A percentile compares a stretch with the other conserved stretches of the same genome.
phyloP scores from a whole-genome alignment of 2,888 invertebrate species.

The Lymantria dispar region DNA sequence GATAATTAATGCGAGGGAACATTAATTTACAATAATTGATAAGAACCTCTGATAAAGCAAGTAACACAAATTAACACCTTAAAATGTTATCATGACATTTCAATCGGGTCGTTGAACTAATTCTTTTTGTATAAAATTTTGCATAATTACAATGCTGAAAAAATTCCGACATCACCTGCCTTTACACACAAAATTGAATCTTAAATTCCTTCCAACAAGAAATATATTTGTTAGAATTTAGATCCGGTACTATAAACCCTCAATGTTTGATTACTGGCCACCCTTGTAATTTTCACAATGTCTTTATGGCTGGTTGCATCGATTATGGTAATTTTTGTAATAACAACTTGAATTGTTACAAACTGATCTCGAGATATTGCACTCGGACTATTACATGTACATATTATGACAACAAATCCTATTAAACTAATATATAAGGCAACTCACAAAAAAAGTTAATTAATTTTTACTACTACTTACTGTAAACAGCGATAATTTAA shows the following conservation, averaged over 20 bases:
- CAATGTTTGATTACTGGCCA: slow-evolving; percentile 33
- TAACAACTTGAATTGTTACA: slow-evolving; percentile 56
- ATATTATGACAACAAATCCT: no score
- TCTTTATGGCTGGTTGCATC: slow-evolving; percentile 59
- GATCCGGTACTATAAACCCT: slow-evolving; percentile 3
- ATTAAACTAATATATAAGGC: no score
- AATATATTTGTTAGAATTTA: neutral
- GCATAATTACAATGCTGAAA: slow-evolving; percentile 16
- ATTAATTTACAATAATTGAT: slow-evolving; percentile 17
- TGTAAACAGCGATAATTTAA: no score
- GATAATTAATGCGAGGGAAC: slow-evolving; percentile 5
- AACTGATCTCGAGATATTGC: slow-evolving; percentile 30
- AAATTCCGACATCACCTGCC: slow-evolving; percentile 8
- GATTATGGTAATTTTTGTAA: slow-evolving; percentile 65
- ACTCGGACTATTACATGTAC: no score
- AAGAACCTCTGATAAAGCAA: slow-evolving; percentile 17
- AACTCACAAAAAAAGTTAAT: no score
- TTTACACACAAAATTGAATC: slow-evolving; percentile 6
- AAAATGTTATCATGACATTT: slow-evolving; percentile 35
- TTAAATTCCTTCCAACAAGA: slow-evolving; percentile 4
- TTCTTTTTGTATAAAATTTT: slow-evolving; percentile 28
- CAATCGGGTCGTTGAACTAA: slow-evolving; percentile 47
- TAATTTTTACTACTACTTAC: no score
- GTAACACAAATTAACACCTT: slow-evolving; percentile 45
- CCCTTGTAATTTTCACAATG: slow-evolving; percentile 42